Base-by-base conservation (phyloP, 2,113 vertebrate genomes). In the Eonycteris spelaea region DNA sequence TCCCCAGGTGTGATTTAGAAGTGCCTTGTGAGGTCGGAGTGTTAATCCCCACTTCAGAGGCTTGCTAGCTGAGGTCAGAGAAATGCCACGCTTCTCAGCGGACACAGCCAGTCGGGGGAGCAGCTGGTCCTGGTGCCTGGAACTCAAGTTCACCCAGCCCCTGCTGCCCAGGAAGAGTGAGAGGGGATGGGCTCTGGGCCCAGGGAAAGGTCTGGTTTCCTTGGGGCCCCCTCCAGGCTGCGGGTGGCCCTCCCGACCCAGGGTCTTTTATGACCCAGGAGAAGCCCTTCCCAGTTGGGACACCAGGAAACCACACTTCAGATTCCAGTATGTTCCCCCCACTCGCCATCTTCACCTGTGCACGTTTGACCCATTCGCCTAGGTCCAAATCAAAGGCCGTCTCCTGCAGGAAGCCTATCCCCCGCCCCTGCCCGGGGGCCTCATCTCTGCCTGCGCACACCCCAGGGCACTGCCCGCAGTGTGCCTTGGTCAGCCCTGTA, bases 381-480 rank as follows among this genome's bases (percentile, higher is more conserved):
- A 13, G 75, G 24, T 33, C 78, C 82, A 28, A 8, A 15, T 40
- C 48, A 24, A 30, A 63, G 2, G 24, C 14, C 13, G 8, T 13
- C 43, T 91, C 35, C 74, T 26, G 5, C 5, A 28, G 78, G 67
- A 26, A 40, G 19, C 19, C 61, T 33, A 5, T 26, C n/a, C 0
- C 9, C 7, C 38, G 1, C 0, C 16, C 28, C 16, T 4, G 1
- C 26, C 3, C n/a, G 11, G 11, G 22, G 16, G 6, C 53, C 78
- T 43, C 33, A 7, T 5, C 19, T 35, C 7, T 48, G 45, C 26
- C 12, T 3, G 9, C 7, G 8, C 1, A 7, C 7, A 16, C 21
- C 55, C 57, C 67, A 6, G 21, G n/a, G 8, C 59, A 38, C 43
- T 30, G 53, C 53, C 40, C 22, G 3, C 1, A 10, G 33, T 33